Evolutionary conservation across 1,140 invertebrate genomes (phyloP).

Genomic region (Lasioglossum baleicum): DNA sequence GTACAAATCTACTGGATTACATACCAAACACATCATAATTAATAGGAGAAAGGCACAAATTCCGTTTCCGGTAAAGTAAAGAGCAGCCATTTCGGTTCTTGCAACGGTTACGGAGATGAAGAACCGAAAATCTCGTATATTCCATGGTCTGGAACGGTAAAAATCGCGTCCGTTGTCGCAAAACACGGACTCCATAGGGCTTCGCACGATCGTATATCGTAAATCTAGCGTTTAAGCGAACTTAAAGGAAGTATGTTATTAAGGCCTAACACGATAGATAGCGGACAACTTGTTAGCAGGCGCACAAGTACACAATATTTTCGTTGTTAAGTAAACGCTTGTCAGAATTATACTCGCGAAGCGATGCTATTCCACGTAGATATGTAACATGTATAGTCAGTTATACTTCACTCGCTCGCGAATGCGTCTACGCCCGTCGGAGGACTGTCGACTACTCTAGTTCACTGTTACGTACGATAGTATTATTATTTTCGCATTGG

Average conservation of each 20-base stretch:
- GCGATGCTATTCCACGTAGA: conserved; percentile 62
- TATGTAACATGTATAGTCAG: conserved; percentile 46
- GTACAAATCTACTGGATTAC: too few relatives aligned
- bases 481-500: too few relatives aligned
- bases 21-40: too few relatives aligned
- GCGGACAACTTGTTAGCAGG: conserved; percentile 58
- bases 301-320: conserved; percentile 51
- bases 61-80: too few relatives aligned
- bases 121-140: too few relatives aligned
- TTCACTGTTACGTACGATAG: background rate
- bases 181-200: conserved; percentile 56
- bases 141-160: too few relatives aligned
- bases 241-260: conserved; percentile 67
- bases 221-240: conserved; percentile 62
- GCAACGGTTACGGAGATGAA: too few relatives aligned
- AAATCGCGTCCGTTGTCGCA: conserved; percentile 60
- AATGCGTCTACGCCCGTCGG: conserved; percentile 55
- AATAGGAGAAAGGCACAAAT: too few relatives aligned
- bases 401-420: conserved; percentile 65
- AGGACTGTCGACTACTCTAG: background rate
- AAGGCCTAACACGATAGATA: conserved; percentile 71
- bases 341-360: conserved; percentile 69
- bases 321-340: conserved; percentile 67
- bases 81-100: too few relatives aligned
- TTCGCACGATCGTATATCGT: conserved; percentile 58